phyloP scores from a whole-genome alignment of 2,113 vertebrate genomes.

The Danionella cerebrum region DNA sequence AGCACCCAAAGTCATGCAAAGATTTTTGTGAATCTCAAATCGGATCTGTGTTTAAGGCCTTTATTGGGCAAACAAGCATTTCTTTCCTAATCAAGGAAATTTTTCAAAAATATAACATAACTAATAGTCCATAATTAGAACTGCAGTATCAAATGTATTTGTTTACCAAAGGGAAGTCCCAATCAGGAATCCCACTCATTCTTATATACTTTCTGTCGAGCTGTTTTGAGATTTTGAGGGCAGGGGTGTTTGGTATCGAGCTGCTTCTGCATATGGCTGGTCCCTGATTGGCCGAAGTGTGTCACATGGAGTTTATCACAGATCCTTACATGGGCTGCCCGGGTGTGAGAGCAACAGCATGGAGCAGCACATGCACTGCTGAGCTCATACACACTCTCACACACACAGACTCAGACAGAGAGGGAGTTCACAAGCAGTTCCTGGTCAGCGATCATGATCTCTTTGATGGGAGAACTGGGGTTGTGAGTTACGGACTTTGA shows the following conservation, averaged over 20 bases:
- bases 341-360: constrained; percentile 50
- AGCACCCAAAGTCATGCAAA: no score
- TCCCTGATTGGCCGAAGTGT: constrained; percentile 70
- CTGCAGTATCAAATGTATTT: no score
- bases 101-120: no score
- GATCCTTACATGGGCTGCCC: constrained; percentile 60
- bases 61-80: no score
- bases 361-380: constrained; percentile 15
- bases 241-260: not conserved
- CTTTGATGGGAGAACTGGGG: not conserved
- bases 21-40: no score
- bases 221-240: constrained; percentile 14
- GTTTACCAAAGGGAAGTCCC: no score
- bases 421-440: not conserved
- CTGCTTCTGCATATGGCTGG: constrained; percentile 56
- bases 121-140: no score
- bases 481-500: constrained; percentile 4
- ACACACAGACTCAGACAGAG: not conserved
- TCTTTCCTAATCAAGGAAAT: no score
- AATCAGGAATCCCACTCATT: no score
- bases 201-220: not conserved
- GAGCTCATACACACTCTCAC: not conserved
- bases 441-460: not conserved
- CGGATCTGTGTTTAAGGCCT: no score
- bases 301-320: constrained; percentile 74